phyloP scores from a whole-genome alignment of 2,113 vertebrate species.

The Gasterosteus nipponicus region DNA sequence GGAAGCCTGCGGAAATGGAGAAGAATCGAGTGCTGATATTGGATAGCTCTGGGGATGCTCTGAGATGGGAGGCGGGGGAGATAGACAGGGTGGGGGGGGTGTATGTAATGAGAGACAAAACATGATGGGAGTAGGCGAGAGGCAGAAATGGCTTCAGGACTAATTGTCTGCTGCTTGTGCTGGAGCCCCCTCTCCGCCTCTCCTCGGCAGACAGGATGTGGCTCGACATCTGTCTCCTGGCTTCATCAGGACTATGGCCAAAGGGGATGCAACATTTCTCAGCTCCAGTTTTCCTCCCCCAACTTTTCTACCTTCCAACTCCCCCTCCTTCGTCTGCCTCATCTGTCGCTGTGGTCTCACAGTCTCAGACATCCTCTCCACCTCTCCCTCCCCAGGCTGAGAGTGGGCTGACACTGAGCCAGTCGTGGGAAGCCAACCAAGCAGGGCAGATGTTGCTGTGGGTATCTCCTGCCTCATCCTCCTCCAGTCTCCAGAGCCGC shows the following conservation, averaged over 20 bases:
- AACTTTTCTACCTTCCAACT: constrained; percentile 57
- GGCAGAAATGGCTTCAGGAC: constrained; percentile 61
- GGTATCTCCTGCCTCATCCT: constrained; percentile 64
- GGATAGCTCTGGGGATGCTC: constrained; percentile 64
- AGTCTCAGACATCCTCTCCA: constrained; percentile 16
- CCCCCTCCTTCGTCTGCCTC: constrained; percentile 23
- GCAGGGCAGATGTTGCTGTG: constrained; percentile 55
- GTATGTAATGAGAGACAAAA: constrained; percentile 43
- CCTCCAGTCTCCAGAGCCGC: constrained; percentile 64
- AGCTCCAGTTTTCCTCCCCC: constrained; percentile 35
- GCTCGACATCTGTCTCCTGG: constrained; percentile 70
- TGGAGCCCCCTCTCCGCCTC: constrained; percentile 42
- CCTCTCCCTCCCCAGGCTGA: constrained; percentile 54
- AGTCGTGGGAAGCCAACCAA: constrained; percentile 60
- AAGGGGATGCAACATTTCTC: constrained; percentile 53
- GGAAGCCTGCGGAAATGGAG: constrained; percentile 66
- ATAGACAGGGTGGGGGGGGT: background rate
- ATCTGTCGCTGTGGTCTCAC: constrained; percentile 44
- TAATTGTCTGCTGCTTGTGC: constrained; percentile 62
- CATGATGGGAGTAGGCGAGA: constrained; percentile 47
- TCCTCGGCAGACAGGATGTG: constrained; percentile 66
- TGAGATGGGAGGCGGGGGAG: background rate
- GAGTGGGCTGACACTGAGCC: constrained; percentile 65
- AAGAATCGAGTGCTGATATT: constrained; percentile 67
- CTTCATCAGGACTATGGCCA: constrained; percentile 59